Evolutionary conservation across 2,113 vertebrate genomes (phyloP).

Genomic region (Oxygymnocypris stewartii): DNA sequence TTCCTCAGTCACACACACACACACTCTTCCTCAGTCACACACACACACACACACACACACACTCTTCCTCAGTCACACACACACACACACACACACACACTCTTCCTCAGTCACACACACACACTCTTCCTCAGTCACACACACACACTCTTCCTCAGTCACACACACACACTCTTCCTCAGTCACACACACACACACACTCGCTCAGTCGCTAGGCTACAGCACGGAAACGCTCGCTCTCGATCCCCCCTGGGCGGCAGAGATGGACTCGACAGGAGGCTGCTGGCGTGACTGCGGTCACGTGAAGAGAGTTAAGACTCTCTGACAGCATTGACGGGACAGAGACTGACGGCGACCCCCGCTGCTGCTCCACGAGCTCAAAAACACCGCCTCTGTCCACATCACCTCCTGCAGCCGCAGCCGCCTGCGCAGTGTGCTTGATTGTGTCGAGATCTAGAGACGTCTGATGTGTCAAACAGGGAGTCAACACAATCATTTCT

Average conservation of each 20-base stretch:
- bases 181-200: neutral
- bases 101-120: too few relatives aligned
- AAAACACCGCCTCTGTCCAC: constrained; percentile 66
- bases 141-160: too few relatives aligned
- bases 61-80: too few relatives aligned
- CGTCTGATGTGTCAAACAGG: constrained; percentile 71
- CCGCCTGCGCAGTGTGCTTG: constrained; percentile 71
- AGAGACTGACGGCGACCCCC: constrained; percentile 66
- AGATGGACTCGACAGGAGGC: constrained; percentile 36
- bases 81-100: too few relatives aligned
- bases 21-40: too few relatives aligned
- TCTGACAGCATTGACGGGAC: constrained; percentile 62
- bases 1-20: too few relatives aligned
- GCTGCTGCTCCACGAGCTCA: constrained; percentile 67
- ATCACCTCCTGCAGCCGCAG: constrained; percentile 70
- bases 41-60: too few relatives aligned
- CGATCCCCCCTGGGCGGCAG: neutral
- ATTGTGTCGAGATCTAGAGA: constrained; percentile 76
- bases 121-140: too few relatives aligned
- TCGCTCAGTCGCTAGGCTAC: neutral
- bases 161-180: too few relatives aligned
- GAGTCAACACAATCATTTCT: constrained; percentile 63
- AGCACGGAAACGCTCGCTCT: neutral
- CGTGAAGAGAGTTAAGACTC: constrained; percentile 43
- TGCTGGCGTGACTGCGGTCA: constrained; percentile 46